phyloP scores from a whole-genome alignment of 1,140 invertebrate species.

The Drosophila burlai region DNA sequence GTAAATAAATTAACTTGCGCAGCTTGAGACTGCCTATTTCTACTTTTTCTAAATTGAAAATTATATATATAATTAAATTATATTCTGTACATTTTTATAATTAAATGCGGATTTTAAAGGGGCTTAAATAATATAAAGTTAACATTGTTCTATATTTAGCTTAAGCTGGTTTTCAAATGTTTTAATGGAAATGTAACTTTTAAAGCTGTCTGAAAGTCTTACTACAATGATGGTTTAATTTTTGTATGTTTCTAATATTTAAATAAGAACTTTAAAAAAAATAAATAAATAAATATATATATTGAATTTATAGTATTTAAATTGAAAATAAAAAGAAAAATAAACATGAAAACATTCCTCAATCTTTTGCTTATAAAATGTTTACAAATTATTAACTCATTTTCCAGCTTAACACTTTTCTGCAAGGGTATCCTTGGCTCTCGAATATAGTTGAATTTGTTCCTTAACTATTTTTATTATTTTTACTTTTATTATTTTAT shows the following conservation, averaged over 20 bases:
- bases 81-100: no score
- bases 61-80: no score
- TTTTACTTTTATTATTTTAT: background rate
- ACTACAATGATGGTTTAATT: background rate
- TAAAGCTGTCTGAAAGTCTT: background rate
- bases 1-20: background rate
- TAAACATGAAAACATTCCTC: no score
- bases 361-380: background rate
- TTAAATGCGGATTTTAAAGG: no score
- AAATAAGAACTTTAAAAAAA: background rate
- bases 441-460: background rate
- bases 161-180: no score
- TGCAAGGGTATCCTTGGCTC: slow-evolving; percentile 23
- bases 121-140: no score
- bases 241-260: background rate
- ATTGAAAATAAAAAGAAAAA: background rate
- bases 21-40: background rate
- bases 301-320: background rate
- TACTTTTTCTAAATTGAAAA: background rate
- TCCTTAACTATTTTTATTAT: slow-evolving; percentile 1
- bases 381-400: no score
- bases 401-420: background rate
- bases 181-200: background rate
- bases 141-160: no score
- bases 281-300: background rate